Base-by-base conservation (phyloP, 1,140 invertebrate genomes). In the Rhagoletis zephyria region DNA sequence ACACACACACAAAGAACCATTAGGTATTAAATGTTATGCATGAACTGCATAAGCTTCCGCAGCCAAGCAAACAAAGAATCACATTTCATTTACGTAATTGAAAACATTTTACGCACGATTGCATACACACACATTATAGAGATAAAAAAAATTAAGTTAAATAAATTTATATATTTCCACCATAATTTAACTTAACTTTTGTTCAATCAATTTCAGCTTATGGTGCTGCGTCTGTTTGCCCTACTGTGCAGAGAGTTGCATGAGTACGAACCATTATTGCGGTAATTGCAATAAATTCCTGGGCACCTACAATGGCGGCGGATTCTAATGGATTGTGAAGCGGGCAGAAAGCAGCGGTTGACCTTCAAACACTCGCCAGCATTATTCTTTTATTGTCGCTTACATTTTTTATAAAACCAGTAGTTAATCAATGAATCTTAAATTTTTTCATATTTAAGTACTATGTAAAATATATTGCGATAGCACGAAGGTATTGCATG, bases 201-300 rank as follows among this genome's bases (percentile, higher is more conserved):
- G 42, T 74, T 88, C 64, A 30, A 30, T 30, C 30, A 1, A 88
- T 94, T 94, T 65, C 91, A 89, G 89, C 77, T 87, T 92, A 45
- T 95, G 95, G 93, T 94, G 94, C 5, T 96, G 95, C 87, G 94
- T 94, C 30, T 95, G 94, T 88, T 90, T 95, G 30, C 95, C 95
- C 5, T 96, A 96, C 89, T 96, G 95, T 87, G 94, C 95, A 85
- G 94, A 96, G 87, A 94, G 93, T 40, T 96, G 95, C 89, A 93
- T 95, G 90, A 94, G 93, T 64, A 94, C 94, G 10, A 95, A 95
- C 88, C 96, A 96, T 90, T 95, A 94, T 88, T 96, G 96, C 89
- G 95, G 95, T n/a, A 94, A 94, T 87, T 96, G 96, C 90, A 94
- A 94, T 64, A 91, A 94, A 19, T 96, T 93, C 89, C 91, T 96